Conservation (phyloP, 2,797 vertebrate genomes). For the Peromyscus attwateri region DNA sequence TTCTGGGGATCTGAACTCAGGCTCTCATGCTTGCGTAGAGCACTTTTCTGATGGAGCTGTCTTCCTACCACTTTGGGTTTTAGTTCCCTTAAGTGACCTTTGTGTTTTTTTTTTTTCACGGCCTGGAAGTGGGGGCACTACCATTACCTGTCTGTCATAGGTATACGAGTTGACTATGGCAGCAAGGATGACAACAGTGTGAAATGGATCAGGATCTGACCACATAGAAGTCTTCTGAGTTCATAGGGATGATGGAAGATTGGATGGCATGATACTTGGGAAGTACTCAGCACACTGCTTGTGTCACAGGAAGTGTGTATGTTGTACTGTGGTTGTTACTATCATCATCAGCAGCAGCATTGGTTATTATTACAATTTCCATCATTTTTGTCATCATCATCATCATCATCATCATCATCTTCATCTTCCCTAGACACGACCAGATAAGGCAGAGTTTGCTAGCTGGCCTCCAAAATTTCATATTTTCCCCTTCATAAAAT, state of each 20-base stretch:
- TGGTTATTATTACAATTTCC: not conserved
- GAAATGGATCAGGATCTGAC: not conserved
- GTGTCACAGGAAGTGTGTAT: not conserved
- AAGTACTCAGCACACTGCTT: not conserved
- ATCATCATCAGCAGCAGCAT: not conserved
- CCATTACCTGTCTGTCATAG: not conserved
- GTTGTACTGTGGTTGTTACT: not conserved
- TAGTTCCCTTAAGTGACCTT: not conserved
- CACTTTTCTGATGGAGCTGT: not conserved
- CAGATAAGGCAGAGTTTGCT: not conserved
- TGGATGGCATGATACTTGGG: not conserved
- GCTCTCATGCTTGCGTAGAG: not conserved
- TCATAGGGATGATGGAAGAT: not conserved
- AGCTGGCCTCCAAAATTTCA: not conserved
- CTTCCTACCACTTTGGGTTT: not conserved
- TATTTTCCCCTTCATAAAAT: not conserved
- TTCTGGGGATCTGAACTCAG: not conserved
- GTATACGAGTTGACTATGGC: not conserved
- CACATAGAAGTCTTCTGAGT: not conserved
- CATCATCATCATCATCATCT: not conserved
- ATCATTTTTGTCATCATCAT: not conserved
- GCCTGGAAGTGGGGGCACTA: not conserved
- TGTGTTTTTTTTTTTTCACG: not conserved
- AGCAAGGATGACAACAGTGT: not conserved
- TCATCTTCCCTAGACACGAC: not conserved